Evolutionary conservation across 2,113 vertebrate species (phyloP).

Genomic region (Phyllostomus discolor): DNA sequence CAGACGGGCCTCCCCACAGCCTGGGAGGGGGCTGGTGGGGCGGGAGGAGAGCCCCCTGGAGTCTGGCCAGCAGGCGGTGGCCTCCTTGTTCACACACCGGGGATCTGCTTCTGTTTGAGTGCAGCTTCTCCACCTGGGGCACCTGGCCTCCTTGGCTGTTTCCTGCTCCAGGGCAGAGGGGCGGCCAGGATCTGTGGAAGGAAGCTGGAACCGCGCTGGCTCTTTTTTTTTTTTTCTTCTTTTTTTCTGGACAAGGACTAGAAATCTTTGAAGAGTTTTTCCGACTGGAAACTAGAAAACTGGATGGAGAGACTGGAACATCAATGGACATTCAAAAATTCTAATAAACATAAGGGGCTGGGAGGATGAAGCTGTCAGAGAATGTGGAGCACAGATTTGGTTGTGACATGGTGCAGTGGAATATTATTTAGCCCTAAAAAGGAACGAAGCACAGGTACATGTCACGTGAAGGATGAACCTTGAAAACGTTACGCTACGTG

Average conservation of each 20-base stretch:
- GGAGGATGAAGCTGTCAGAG: neutral
- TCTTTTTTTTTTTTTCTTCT: neutral
- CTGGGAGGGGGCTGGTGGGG: neutral
- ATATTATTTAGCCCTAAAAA: neutral
- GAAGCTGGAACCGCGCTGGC: neutral
- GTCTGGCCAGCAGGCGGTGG: constrained; percentile 21
- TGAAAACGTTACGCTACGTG: neutral
- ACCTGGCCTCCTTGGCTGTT: neutral
- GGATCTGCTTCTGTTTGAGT: neutral
- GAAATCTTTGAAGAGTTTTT: neutral
- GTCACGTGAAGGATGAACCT: neutral
- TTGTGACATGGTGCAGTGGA: neutral
- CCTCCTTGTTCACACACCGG: constrained; percentile 25
- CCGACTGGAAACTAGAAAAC: neutral
- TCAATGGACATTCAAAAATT: neutral
- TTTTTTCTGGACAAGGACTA: neutral
- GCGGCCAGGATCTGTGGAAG: neutral
- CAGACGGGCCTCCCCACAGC: constrained; percentile 48
- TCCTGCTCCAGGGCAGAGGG: neutral
- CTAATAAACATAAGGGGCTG: neutral
- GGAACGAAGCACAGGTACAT: neutral
- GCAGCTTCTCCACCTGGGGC: constrained; percentile 7
- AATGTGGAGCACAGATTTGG: neutral
- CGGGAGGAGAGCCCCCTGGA: constrained; percentile 52
- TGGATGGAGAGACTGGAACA: neutral